phyloP scores from a whole-genome alignment of 2,113 vertebrate species.

The Strigops habroptila region DNA sequence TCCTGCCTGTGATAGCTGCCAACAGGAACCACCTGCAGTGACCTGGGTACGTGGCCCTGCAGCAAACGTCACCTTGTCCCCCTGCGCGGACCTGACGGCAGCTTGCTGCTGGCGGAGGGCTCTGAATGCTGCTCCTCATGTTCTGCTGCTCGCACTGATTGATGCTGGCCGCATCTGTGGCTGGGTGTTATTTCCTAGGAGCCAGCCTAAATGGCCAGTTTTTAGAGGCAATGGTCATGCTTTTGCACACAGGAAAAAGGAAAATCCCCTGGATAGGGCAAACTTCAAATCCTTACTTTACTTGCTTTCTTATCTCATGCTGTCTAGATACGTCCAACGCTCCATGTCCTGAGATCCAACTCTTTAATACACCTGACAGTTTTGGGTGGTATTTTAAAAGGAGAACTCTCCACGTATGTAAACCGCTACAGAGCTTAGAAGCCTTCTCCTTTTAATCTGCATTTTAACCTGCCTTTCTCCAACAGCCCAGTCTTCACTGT shows the following conservation, averaged over 20 bases:
- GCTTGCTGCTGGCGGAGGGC: not conserved
- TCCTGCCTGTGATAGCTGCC: not conserved
- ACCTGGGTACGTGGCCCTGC: rapidly evolving
- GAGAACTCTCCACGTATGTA: not conserved
- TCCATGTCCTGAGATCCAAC: not conserved
- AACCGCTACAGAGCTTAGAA: not conserved
- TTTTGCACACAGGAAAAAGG: not conserved
- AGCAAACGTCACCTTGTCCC: not conserved
- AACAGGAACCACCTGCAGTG: not conserved
- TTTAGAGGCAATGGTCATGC: not conserved
- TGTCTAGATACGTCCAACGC: not conserved
- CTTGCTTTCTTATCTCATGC: not conserved
- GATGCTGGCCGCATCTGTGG: rapidly evolving
- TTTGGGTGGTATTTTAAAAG: not conserved
- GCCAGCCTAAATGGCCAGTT: not conserved
- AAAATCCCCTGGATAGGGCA: not conserved
- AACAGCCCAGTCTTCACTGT: not conserved
- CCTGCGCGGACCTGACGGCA: rapidly evolving
- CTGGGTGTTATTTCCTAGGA: not conserved
- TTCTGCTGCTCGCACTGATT: not conserved
- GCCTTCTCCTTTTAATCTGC: not conserved
- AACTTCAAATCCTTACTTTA: not conserved
- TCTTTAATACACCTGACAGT: not conserved
- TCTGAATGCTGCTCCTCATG: not conserved
- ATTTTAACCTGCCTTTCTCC: not conserved